Evolutionary conservation across 2,113 vertebrate genomes (phyloP).

Genomic region (Herpetotheres cachinnans): DNA sequence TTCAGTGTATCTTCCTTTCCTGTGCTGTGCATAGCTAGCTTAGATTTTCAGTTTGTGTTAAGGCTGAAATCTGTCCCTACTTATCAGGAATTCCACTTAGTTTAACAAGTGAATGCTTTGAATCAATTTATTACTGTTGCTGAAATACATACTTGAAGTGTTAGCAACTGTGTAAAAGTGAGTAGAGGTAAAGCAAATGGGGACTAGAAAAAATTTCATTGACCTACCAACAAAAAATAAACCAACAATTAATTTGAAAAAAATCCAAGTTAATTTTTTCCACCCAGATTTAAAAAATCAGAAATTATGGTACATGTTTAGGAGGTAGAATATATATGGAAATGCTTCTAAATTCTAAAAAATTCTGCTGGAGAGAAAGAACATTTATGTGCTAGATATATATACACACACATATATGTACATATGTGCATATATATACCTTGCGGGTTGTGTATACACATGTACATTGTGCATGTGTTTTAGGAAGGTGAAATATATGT

Average conservation of each 20-base stretch:
- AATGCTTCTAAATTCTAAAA: not conserved
- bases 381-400: not conserved
- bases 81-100: not conserved
- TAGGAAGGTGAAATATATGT: not conserved
- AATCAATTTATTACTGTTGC: not conserved
- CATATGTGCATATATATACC: not conserved
- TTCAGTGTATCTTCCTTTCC: not conserved
- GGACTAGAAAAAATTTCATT: not conserved
- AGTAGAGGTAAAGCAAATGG: not conserved
- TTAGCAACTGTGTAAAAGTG: not conserved
- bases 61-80: not conserved
- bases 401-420: too few relatives aligned
- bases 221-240: not conserved
- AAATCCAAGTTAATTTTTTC: not conserved
- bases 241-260: not conserved
- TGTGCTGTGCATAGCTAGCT: not conserved
- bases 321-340: not conserved
- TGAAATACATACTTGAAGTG: not conserved
- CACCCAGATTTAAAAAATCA: not conserved
- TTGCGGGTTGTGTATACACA: not conserved
- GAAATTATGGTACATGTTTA: fast-evolving
- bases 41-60: not conserved
- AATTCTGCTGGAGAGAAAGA: not conserved
- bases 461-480: fast-evolving
- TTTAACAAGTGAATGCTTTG: not conserved